Conservation (phyloP, 2,888 invertebrate species). For the Cheilosia grossa region DNA sequence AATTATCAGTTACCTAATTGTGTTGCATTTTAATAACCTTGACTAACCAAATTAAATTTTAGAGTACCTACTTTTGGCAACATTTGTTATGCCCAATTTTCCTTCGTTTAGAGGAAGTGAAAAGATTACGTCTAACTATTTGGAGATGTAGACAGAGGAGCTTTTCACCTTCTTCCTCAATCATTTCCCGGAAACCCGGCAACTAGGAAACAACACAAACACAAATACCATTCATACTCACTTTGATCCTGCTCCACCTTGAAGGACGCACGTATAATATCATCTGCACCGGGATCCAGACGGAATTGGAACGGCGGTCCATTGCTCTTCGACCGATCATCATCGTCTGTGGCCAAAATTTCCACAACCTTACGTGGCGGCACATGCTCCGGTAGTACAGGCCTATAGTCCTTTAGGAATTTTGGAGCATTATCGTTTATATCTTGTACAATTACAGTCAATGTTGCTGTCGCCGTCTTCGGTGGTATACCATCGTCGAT, state of each 20-base stretch:
- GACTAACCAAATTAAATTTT: no score
- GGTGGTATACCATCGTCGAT: constrained; percentile 97
- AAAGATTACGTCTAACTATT: no score
- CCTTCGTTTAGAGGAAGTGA: no score
- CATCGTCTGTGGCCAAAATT: constrained; percentile 96
- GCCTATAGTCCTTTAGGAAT: constrained; percentile 95
- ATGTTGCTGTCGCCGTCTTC: constrained; percentile 95
- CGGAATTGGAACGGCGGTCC: constrained; percentile 98
- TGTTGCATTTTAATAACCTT: no score
- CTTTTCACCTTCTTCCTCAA: background rate
- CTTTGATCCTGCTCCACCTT: constrained; percentile 98
- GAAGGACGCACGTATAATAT: constrained; percentile 96
- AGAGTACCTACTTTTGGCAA: no score
- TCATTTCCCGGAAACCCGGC: background rate
- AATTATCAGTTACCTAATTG: no score
- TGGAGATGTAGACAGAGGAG: no score
- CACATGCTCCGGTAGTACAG: constrained; percentile 96
- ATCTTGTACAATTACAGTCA: constrained; percentile 97
- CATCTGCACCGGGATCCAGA: constrained; percentile 96
- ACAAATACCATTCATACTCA: constrained; percentile 83
- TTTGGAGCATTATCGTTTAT: constrained; percentile 98
- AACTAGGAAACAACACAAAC: background rate
- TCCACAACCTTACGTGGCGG: constrained; percentile 96
- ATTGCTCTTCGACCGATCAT: constrained; percentile 96
- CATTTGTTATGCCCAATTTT: no score